Evolutionary conservation across 2,888 invertebrate genomes (phyloP).

Genomic region (Ectemnius continuus): DNA sequence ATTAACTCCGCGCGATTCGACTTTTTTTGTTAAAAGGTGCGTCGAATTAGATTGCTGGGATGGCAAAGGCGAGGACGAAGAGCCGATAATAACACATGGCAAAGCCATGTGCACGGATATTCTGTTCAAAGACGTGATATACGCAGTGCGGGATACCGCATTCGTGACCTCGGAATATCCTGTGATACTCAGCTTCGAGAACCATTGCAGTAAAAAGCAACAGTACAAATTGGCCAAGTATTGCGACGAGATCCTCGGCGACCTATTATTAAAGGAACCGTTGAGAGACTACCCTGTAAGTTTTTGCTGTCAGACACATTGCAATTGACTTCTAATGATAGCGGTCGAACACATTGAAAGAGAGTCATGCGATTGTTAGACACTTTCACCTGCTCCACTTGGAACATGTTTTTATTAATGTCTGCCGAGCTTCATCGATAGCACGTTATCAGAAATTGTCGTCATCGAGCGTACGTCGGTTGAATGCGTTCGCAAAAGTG

Average conservation of each 20-base stretch:
- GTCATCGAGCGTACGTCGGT: too few species aligned
- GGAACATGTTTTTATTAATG: background rate
- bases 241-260: conserved; percentile 98
- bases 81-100: conserved; percentile 99
- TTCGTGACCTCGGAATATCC: conserved; percentile 99
- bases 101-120: conserved; percentile 99
- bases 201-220: conserved; percentile 98
- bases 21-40: conserved; percentile 82
- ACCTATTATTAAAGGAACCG: conserved; percentile 92
- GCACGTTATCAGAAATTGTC: conserved; percentile 19
- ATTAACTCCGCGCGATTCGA: background rate
- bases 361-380: background rate
- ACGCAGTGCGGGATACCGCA: conserved; percentile 97
- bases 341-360: background rate
- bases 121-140: conserved; percentile 97
- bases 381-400: too few species aligned
- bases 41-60: conserved; percentile 99
- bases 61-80: conserved; percentile 97
- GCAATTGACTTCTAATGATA: too few species aligned
- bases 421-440: too few species aligned
- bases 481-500: too few species aligned
- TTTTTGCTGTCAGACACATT: background rate
- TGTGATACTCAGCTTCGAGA: conserved; percentile 98
- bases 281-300: conserved; percentile 91
- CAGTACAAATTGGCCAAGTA: conserved; percentile 99